These are phyloP conservation scores for Escarpia spicata DNA, from an alignment of 2,888 invertebrate genomes.

Conservation along the genomic window DNA sequence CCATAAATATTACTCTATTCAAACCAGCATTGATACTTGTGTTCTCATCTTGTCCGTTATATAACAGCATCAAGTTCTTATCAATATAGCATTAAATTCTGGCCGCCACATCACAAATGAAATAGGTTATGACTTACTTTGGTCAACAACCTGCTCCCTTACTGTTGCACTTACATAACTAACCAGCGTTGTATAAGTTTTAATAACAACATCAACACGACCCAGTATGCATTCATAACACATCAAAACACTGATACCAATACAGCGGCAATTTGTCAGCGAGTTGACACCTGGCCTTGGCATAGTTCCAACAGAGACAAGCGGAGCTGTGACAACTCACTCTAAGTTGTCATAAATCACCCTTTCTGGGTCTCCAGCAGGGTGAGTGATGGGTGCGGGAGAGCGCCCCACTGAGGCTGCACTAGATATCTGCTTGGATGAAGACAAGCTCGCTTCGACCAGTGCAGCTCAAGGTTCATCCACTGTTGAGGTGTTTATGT, in stretches of 20 bases:
- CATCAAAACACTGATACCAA: background rate
- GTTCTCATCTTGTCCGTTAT: background rate
- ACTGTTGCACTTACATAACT: background rate
- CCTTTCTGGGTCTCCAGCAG: background rate
- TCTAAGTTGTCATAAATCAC: constrained; percentile 6
- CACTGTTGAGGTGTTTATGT: background rate
- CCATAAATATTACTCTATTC: background rate
- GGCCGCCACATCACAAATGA: background rate
- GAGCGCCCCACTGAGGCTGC: background rate
- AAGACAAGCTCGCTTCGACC: background rate
- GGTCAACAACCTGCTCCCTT: too few relatives aligned
- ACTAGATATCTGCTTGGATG: background rate
- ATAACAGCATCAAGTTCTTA: background rate
- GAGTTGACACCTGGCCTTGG: background rate
- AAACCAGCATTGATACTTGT: background rate
- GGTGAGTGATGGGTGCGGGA: background rate
- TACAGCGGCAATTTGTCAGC: background rate
- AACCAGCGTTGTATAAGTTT: background rate
- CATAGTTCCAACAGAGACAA: background rate
- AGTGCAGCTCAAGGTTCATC: background rate
- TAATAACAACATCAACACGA: background rate
- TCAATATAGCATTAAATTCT: background rate
- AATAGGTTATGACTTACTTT: background rate
- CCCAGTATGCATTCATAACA: background rate
- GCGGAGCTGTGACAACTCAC: background rate